phyloP scores from a whole-genome alignment of 2,888 invertebrate species.

The Coelogynopora nodosa region DNA sequence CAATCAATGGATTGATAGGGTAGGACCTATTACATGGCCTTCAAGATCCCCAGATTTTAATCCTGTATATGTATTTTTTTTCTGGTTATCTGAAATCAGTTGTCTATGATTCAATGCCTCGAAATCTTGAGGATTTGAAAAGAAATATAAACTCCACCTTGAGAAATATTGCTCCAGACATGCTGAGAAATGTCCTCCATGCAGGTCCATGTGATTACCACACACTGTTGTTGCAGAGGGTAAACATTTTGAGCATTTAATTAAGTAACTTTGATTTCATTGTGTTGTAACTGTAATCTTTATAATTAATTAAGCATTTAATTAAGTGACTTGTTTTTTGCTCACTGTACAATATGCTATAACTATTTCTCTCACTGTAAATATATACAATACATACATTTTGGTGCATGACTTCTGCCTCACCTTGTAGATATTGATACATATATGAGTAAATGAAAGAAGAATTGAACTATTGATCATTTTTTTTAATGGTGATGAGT shows the following conservation, averaged over 20 bases:
- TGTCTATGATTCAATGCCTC: neutral
- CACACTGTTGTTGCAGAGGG: slow-evolving; percentile 29
- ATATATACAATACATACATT: neutral
- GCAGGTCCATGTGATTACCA: neutral
- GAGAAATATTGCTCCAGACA: neutral
- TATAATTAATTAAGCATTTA: neutral
- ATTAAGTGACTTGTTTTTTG: neutral
- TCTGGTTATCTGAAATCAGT: neutral
- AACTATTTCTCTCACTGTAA: neutral
- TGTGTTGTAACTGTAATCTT: neutral
- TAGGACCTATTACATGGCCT: neutral
- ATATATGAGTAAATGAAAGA: too few species aligned
- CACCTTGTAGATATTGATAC: too few species aligned
- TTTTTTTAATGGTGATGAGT: too few species aligned
- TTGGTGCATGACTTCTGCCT: neutral
- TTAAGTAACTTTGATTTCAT: neutral
- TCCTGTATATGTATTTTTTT: neutral
- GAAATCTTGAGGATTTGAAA: neutral
- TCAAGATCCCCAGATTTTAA: slow-evolving; percentile 9
- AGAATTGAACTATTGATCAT: too few species aligned
- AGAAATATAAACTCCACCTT: neutral
- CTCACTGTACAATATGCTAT: neutral
- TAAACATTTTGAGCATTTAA: slow-evolving; percentile 21
- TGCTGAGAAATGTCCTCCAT: neutral
- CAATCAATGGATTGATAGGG: neutral